A percentile compares a stretch with the other conserved stretches of the same genome.
These are phyloP conservation scores for Acanthopagrus latus DNA, from an alignment of 2,797 vertebrate species.

Conservation along the genomic window DNA sequence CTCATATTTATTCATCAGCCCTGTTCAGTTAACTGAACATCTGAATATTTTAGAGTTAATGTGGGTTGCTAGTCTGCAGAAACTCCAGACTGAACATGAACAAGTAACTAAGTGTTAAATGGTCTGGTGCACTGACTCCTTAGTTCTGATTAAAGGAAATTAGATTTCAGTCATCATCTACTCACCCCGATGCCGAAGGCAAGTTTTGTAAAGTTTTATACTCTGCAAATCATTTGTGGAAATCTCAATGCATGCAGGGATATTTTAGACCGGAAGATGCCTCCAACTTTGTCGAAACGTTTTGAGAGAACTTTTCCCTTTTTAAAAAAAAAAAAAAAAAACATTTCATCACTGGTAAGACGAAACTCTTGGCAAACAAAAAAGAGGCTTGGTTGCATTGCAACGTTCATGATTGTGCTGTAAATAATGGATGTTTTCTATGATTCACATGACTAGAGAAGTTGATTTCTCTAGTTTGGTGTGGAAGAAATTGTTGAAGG, in stretches of 20 bases:
- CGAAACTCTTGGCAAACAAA: no score
- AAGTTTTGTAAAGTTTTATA: no score
- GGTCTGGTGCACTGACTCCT: not conserved
- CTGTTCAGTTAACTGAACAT: not conserved
- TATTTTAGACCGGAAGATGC: not conserved
- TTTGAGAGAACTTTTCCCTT: not conserved
- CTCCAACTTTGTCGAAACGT: not conserved
- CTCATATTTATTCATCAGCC: not conserved
- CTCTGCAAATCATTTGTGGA: no score
- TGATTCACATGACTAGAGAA: not conserved
- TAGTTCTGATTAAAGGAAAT: not conserved
- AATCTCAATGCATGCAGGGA: not conserved
- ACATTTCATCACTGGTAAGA: no score
- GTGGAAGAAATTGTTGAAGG: not conserved
- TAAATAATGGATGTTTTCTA: no score
- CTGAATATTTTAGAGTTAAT: not conserved
- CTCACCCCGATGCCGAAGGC: no score
- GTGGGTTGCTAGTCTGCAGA: not conserved
- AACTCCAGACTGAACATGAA: not conserved
- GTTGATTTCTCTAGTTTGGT: not conserved
- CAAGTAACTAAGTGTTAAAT: not conserved
- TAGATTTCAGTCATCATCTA: no score
- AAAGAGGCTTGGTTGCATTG: no score
- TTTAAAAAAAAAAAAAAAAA: no score
- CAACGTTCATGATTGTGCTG: no score